These are phyloP conservation scores for Dendrophyllia cribrosa DNA, from an alignment of 64 coral and sea anemone species.

Conservation along the genomic window DNA sequence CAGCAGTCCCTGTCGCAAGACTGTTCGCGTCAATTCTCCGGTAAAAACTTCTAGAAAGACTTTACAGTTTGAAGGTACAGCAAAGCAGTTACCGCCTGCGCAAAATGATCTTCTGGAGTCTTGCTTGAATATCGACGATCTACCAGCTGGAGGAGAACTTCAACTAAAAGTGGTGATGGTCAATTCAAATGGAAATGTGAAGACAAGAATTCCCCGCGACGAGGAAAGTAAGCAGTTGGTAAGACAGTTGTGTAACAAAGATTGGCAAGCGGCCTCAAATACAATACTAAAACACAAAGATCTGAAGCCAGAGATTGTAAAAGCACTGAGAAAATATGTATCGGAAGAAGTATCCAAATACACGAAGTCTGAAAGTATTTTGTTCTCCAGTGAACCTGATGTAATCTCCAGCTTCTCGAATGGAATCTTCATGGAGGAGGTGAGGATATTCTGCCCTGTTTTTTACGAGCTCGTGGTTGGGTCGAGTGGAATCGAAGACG, in stretches of 20 bases:
- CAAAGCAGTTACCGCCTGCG: not conserved
- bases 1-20: slow-evolving; percentile 41
- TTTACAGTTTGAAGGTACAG: slow-evolving; percentile 18
- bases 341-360: slow-evolving; percentile 46
- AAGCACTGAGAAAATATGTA: slow-evolving; percentile 25
- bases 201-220: slow-evolving; percentile 37
- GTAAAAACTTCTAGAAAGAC: slow-evolving; percentile 16
- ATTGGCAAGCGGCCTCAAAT: slow-evolving; percentile 45
- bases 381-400: slow-evolving; percentile 39
- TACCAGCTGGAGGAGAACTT: not conserved
- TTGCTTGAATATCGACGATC: not conserved
- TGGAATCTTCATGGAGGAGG: slow-evolving; percentile 52
- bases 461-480: slow-evolving; percentile 34
- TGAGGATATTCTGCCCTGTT: slow-evolving; percentile 41
- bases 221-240: slow-evolving; percentile 23
- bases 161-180: not conserved
- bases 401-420: slow-evolving; percentile 50
- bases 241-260: slow-evolving; percentile 29
- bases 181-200: not conserved
- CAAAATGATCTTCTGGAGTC: not conserved
- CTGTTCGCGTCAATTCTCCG: not conserved
- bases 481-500: not conserved
- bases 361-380: slow-evolving; percentile 51
- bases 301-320: slow-evolving; percentile 17
- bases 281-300: slow-evolving; percentile 35